Evolutionary conservation across 2,113 vertebrate species (phyloP).

Genomic region (Petroica traversi): DNA sequence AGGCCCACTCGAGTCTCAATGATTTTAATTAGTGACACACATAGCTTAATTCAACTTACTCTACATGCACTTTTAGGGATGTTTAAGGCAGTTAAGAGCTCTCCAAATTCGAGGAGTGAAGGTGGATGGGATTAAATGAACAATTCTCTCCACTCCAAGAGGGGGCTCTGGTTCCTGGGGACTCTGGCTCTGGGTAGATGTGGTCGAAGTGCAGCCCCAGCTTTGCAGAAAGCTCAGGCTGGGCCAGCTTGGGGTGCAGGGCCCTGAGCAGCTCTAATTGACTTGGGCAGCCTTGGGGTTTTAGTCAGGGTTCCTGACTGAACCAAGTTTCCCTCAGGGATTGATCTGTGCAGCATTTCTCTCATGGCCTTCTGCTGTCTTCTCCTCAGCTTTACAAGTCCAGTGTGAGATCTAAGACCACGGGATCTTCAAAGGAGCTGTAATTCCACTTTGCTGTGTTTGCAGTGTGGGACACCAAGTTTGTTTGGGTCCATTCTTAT

Average conservation of each 20-base stretch:
- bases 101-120: not conserved
- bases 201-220: not conserved
- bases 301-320: not conserved
- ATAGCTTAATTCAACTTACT: conserved; percentile 10
- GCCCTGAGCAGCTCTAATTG: not conserved
- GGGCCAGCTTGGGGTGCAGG: not conserved
- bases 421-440: not conserved
- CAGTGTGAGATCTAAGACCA: not conserved
- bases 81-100: not conserved
- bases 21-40: conserved; percentile 50
- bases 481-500: not conserved
- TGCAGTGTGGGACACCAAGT: not conserved
- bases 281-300: not conserved
- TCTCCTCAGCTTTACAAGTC: not conserved
- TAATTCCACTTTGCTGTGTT: rapidly evolving
- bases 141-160: not conserved
- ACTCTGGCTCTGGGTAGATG: not conserved
- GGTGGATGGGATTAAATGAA: not conserved
- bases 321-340: not conserved
- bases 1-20: conserved; percentile 11
- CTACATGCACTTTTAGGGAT: not conserved
- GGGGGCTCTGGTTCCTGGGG: not conserved
- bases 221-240: not conserved
- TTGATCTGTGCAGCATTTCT: not conserved
- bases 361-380: not conserved